Conservation (phyloP, 2,113 vertebrate species). For the Engraulis encrasicolus region DNA sequence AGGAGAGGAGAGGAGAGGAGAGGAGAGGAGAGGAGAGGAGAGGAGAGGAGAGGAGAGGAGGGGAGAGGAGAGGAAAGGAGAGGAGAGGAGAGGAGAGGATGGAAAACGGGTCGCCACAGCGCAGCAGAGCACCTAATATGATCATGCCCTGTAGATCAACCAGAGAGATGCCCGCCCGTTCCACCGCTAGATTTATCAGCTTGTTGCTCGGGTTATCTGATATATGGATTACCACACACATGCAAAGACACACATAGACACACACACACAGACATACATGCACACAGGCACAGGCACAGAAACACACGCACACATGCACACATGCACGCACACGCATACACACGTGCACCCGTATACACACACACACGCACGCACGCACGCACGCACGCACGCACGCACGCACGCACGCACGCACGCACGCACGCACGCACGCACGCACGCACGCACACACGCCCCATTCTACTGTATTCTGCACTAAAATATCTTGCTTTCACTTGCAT, state of each 20-base stretch:
- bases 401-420: not conserved
- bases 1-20: slow-evolving; percentile 10
- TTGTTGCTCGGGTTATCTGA: too few relatives aligned
- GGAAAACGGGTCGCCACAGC: not conserved
- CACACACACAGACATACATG: not conserved
- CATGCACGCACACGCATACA: not conserved
- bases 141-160: too few relatives aligned
- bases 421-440: not conserved
- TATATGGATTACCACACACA: too few relatives aligned
- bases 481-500: too few relatives aligned
- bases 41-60: not conserved
- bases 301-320: not conserved
- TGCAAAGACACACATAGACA: not conserved
- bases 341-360: too few relatives aligned
- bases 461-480: too few relatives aligned
- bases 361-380: too few relatives aligned
- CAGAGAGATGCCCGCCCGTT: too few relatives aligned
- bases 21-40: slow-evolving; percentile 13
- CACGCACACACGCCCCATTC: not conserved
- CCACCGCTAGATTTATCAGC: too few relatives aligned
- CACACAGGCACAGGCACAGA: not conserved
- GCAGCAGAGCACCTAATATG: not conserved
- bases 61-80: not conserved
- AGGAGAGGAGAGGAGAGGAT: too few relatives aligned
- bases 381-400: not conserved